phyloP scores from a whole-genome alignment of 2,888 invertebrate genomes.

The Keiferia lycopersicella region DNA sequence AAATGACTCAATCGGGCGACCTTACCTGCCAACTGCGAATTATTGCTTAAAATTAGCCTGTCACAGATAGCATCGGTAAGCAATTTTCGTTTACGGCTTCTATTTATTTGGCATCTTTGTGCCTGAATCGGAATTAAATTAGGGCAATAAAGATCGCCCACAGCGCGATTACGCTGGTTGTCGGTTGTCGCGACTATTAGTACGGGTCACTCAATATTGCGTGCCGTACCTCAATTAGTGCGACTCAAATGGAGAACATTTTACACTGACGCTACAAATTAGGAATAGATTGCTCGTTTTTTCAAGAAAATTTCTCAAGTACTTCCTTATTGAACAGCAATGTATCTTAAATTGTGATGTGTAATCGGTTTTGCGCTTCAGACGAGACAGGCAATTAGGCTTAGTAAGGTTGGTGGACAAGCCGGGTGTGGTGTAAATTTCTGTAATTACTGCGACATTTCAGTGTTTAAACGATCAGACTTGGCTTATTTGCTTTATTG shows the following conservation, averaged over 20 bases:
- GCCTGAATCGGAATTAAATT: constrained; percentile 60
- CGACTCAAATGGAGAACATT: not conserved
- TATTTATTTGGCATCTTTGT: constrained; percentile 35
- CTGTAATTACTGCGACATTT: constrained; percentile 9
- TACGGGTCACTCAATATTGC: constrained; percentile 66
- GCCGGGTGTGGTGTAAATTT: not conserved
- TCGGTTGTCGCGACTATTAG: constrained; percentile 61
- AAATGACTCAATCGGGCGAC: constrained; percentile 21
- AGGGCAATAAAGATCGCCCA: constrained; percentile 64
- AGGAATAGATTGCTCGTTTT: not conserved
- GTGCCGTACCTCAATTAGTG: constrained; percentile 59
- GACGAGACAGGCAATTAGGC: constrained; percentile 52
- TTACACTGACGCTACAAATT: not conserved
- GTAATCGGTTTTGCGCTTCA: not conserved
- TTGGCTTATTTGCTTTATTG: constrained; percentile 2
- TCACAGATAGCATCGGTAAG: constrained; percentile 29
- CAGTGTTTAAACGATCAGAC: not conserved
- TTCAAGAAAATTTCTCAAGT: not conserved
- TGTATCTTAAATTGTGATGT: not conserved
- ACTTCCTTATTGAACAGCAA: constrained; percentile 11
- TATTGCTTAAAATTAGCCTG: constrained; percentile 15
- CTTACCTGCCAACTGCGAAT: constrained; percentile 20
- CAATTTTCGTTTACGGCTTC: constrained; percentile 32
- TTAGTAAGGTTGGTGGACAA: constrained; percentile 41
- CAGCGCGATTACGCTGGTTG: constrained; percentile 52